Evolutionary conservation across 2,113 vertebrate species (phyloP).

Genomic region (Otocyon megalotis): DNA sequence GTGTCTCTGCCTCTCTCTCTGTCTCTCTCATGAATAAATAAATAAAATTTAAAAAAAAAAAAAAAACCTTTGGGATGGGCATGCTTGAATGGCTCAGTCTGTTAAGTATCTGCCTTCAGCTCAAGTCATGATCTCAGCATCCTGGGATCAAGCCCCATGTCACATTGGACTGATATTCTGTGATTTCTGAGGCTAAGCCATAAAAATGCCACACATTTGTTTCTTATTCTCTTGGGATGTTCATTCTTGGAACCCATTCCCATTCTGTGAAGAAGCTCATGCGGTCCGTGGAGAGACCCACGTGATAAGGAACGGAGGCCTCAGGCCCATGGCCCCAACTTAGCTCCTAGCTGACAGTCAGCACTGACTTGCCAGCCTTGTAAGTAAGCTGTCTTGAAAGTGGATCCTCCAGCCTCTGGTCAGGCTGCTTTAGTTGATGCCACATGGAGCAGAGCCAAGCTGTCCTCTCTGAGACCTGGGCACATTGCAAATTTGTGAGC

Average conservation of each 20-base stretch:
- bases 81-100: too few relatives aligned
- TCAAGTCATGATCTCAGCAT: too few relatives aligned
- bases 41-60: too few relatives aligned
- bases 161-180: not conserved
- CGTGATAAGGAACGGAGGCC: not conserved
- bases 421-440: not conserved
- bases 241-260: not conserved
- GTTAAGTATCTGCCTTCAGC: too few relatives aligned
- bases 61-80: too few relatives aligned
- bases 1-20: too few relatives aligned
- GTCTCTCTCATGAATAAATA: too few relatives aligned
- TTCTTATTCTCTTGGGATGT: not conserved
- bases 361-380: not conserved
- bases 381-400: not conserved
- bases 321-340: not conserved
- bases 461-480: not conserved
- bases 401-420: not conserved
- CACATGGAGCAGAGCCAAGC: not conserved
- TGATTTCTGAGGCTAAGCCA: conserved; percentile 41
- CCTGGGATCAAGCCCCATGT: too few relatives aligned
- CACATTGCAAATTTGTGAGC: not conserved
- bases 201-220: not conserved
- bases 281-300: not conserved
- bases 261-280: not conserved
- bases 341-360: not conserved